These are phyloP conservation scores for Eulemur rubriventer DNA, from an alignment of 2,797 vertebrate genomes.

Conservation along the genomic window DNA sequence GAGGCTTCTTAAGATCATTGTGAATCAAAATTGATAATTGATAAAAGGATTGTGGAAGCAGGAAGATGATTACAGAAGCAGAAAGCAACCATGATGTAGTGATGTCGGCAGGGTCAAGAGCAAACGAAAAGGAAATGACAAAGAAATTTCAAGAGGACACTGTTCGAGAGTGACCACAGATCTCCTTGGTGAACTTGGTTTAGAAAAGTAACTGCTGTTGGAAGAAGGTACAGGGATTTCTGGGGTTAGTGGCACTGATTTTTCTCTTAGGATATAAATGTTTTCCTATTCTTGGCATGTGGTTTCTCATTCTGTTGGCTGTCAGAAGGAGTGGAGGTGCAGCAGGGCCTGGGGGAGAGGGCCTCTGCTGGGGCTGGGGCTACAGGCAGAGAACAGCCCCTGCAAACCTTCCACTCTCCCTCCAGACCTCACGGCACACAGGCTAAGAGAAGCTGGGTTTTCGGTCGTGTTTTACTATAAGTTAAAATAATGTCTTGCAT, in stretches of 20 bases:
- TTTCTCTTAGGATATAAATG: not conserved
- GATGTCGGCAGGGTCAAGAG: not conserved
- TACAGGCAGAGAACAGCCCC: not conserved
- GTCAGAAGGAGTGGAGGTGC: not conserved
- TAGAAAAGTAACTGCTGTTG: not conserved
- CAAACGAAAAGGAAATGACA: not conserved
- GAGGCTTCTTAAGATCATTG: not conserved
- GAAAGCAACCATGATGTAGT: not conserved
- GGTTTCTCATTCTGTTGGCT: not conserved
- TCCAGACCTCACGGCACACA: rapidly evolving
- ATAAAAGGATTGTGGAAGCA: not conserved
- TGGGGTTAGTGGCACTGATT: not conserved
- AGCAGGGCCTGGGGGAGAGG: too few species aligned
- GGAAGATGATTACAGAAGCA: not conserved
- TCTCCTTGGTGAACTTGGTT: not conserved
- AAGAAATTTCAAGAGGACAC: not conserved
- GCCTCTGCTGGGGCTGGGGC: not conserved
- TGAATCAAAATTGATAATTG: not conserved
- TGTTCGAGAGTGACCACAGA: not conserved
- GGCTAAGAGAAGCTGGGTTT: not conserved
- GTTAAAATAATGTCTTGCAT: not conserved
- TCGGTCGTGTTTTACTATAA: not conserved
- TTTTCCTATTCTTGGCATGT: not conserved
- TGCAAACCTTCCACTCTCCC: not conserved
- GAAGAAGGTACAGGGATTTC: not conserved